Percentiles rank a stretch among this genome's conserved stretches.
Evolutionary conservation across 1,140 invertebrate species (phyloP).

Genomic region (Drosophila kepulauana): DNA sequence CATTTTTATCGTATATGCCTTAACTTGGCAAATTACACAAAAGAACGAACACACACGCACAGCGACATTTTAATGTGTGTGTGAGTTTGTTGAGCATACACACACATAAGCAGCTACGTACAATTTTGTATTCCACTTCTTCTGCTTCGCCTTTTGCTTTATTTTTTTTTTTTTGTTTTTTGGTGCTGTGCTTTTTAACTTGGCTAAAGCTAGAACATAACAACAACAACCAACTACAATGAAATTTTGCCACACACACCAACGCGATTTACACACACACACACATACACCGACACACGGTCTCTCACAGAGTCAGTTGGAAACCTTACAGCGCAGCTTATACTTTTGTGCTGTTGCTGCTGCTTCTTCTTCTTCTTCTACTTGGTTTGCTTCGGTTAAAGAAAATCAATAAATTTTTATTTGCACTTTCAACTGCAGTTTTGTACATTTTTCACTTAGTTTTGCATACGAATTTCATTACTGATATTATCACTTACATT

Average conservation of each 20-base stretch:
- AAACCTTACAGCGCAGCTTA: conserved; percentile 80
- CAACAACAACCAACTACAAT: conserved; percentile 65
- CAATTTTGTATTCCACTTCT: conserved; percentile 45
- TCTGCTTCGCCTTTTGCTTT: conserved; percentile 51
- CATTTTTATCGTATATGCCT: conserved; percentile 30
- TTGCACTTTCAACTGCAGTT: conserved; percentile 65
- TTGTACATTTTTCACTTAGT: conserved; percentile 38
- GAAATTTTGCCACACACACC: conserved; percentile 65
- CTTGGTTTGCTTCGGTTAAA: conserved; percentile 49
- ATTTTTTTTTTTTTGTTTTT: conserved; percentile 33
- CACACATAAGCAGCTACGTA: conserved; percentile 20
- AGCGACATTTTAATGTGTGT: neutral
- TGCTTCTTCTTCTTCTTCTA: conserved; percentile 63
- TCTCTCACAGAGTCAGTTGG: conserved; percentile 44
- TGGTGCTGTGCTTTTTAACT: conserved; percentile 65
- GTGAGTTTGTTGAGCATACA: neutral
- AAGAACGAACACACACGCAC: conserved; percentile 53
- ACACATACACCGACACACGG: conserved; percentile 26
- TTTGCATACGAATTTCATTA: conserved; percentile 36
- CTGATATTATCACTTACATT: conserved; percentile 56
- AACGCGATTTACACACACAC: conserved; percentile 22
- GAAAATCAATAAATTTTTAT: conserved; percentile 78
- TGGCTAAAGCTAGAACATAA: conserved; percentile 81
- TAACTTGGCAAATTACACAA: conserved; percentile 72
- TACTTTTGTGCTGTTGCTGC: conserved; percentile 70